These are phyloP conservation scores for Campoletis sonorensis DNA, from an alignment of 1,140 invertebrate species.

Conservation along the genomic window DNA sequence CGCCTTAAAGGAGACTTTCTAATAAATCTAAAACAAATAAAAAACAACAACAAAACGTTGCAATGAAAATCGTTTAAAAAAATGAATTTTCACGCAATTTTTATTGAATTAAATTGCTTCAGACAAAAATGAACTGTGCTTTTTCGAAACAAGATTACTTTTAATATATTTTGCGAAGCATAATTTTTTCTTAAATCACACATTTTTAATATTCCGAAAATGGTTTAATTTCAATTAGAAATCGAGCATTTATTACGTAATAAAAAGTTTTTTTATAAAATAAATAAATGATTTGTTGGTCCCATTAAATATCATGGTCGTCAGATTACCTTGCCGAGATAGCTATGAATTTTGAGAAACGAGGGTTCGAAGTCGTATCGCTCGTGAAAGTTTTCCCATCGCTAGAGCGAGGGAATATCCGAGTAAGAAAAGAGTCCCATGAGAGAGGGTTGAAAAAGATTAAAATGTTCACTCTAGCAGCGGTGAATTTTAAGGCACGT, in stretches of 20 bases:
- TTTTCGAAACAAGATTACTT: too few species aligned
- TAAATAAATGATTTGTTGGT: conserved; percentile 49
- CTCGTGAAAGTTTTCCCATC: conserved; percentile 28
- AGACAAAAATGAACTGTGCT: too few species aligned
- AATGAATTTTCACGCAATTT: too few species aligned
- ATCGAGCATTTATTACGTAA: background rate
- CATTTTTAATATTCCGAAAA: too few species aligned
- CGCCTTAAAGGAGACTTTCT: too few species aligned
- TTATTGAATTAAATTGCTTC: too few species aligned
- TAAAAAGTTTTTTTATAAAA: conserved; percentile 42
- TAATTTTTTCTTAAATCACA: too few species aligned
- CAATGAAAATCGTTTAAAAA: too few species aligned
- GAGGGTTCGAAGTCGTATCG: conserved; percentile 23
- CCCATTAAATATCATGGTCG: background rate
- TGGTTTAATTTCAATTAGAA: background rate
- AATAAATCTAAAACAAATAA: too few species aligned
- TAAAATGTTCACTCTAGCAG: conserved; percentile 23
- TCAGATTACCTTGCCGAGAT: conserved; percentile 29
- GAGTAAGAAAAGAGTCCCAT: conserved; percentile 30
- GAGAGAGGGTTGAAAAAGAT: conserved; percentile 37
- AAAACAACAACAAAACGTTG: too few species aligned
- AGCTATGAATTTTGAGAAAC: conserved; percentile 39
- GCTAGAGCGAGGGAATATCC: background rate
- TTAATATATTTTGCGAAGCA: too few species aligned
- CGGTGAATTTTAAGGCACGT: conserved; percentile 46